A percentile compares a stretch with the other conserved stretches of the same genome.
phyloP scores from a whole-genome alignment of 2,888 invertebrate genomes.

The Temnothorax ravouxi region DNA sequence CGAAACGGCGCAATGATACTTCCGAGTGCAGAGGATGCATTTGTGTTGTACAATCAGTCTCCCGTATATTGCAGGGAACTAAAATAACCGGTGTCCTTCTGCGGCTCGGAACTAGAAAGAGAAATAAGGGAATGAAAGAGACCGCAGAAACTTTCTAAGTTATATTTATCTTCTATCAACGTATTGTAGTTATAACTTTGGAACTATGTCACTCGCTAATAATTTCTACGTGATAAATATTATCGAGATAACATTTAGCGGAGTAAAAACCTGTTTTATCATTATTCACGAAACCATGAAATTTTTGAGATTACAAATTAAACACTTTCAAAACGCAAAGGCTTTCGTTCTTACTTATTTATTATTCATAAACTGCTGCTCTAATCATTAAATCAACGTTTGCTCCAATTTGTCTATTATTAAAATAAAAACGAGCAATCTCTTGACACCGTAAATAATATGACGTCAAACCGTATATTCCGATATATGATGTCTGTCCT shows the following conservation, averaged over 20 bases:
- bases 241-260: background rate
- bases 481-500: conserved; percentile 18
- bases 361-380: background rate
- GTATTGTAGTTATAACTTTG: conserved; percentile 1
- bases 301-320: background rate
- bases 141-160: background rate
- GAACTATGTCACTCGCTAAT: conserved; percentile 27
- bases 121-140: conserved; percentile 3
- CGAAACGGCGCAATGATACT: background rate
- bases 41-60: conserved; percentile 24
- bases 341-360: background rate
- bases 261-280: background rate
- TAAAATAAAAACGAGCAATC: conserved; percentile 9
- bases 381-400: background rate
- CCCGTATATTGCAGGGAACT: background rate
- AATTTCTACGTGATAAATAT: background rate
- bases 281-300: background rate
- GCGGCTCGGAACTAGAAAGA: conserved; percentile 11
- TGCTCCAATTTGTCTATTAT: background rate
- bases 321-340: background rate
- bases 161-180: background rate
- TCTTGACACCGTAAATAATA: background rate
- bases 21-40: background rate
- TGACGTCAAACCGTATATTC: conserved; percentile 23
- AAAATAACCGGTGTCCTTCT: conserved; percentile 32